phyloP scores from a whole-genome alignment of 2,888 invertebrate species.

The Brachypalpus laphriformis region DNA sequence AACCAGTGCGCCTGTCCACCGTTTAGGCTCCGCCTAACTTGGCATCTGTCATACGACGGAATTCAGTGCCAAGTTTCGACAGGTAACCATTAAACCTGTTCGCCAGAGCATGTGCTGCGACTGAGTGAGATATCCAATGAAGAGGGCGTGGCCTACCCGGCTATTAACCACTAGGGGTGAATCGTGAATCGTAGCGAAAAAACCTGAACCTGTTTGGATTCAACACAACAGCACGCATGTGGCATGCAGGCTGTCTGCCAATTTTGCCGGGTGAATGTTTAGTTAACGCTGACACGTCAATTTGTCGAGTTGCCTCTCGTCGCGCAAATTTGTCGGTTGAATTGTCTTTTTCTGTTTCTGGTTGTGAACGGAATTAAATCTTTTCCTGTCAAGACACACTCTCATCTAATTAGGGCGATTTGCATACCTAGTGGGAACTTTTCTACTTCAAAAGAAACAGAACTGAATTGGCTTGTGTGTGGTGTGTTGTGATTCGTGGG shows the following conservation, averaged over 20 bases:
- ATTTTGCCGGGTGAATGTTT: slow-evolving; percentile 77
- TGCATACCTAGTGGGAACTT: slow-evolving; percentile 26
- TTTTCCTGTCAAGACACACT: slow-evolving; percentile 51
- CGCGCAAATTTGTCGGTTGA: slow-evolving; percentile 64
- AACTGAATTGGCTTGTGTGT: background rate
- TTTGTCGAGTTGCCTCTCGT: slow-evolving; percentile 78
- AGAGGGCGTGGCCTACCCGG: slow-evolving; percentile 50
- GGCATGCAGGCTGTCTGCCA: slow-evolving; percentile 68
- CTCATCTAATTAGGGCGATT: slow-evolving; percentile 31
- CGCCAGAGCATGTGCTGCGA: slow-evolving; percentile 1
- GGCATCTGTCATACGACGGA: slow-evolving; percentile 64
- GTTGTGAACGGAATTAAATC: slow-evolving; percentile 47
- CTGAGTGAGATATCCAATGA: slow-evolving; percentile 32
- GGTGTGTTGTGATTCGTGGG: background rate
- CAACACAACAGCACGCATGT: slow-evolving; percentile 69
- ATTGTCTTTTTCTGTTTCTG: slow-evolving; percentile 22
- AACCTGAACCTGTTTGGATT: slow-evolving; percentile 59
- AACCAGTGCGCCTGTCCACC: slow-evolving; percentile 55
- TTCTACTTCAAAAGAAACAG: slow-evolving; percentile 21
- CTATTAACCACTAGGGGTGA: slow-evolving; percentile 54
- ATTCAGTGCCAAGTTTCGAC: slow-evolving; percentile 66
- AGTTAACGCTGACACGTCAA: slow-evolving; percentile 80
- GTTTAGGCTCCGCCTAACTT: slow-evolving; percentile 67
- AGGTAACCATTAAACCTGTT: slow-evolving; percentile 71
- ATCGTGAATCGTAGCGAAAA: slow-evolving; percentile 28